A percentile compares a stretch with the other conserved stretches of the same genome.
Evolutionary conservation across 2,113 vertebrate genomes (phyloP).

Genomic region (Elanus axillaris): DNA sequence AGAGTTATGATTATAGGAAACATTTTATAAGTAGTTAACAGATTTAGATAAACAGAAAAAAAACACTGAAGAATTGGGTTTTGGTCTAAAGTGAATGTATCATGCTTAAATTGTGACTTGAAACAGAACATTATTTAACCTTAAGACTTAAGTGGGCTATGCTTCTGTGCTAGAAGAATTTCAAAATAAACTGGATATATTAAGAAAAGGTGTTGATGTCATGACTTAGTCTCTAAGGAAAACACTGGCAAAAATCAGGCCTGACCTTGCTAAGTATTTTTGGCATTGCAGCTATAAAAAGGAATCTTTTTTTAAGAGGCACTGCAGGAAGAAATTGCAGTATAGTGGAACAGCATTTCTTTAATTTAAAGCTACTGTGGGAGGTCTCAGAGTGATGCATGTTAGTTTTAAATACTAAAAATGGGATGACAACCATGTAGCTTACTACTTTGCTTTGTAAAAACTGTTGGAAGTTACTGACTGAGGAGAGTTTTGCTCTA

Average conservation of each 20-base stretch:
- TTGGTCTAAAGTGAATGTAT: neutral
- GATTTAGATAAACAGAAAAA: neutral
- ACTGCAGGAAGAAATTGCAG: conserved; percentile 35
- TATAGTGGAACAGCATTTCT: neutral
- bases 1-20: neutral
- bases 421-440: neutral
- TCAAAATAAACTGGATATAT: conserved; percentile 31
- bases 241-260: conserved; percentile 55
- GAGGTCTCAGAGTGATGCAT: conserved; percentile 8
- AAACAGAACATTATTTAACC: neutral
- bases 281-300: conserved; percentile 54
- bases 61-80: neutral
- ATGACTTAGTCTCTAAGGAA: conserved; percentile 44
- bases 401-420: conserved; percentile 20
- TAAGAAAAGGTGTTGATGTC: conserved; percentile 57
- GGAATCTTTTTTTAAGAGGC: conserved; percentile 31
- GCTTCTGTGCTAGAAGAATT: conserved; percentile 27
- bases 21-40: neutral
- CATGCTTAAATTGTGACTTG: neutral
- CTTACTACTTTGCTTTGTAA: neutral
- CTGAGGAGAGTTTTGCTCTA: neutral
- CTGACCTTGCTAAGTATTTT: conserved; percentile 59
- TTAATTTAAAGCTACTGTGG: conserved; percentile 43
- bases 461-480: neutral
- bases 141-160: neutral